Percentiles rank a stretch among this genome's conserved stretches.
These are phyloP conservation scores for Chloroceryle aenea DNA, from an alignment of 2,113 vertebrate species.

Conservation along the genomic window DNA sequence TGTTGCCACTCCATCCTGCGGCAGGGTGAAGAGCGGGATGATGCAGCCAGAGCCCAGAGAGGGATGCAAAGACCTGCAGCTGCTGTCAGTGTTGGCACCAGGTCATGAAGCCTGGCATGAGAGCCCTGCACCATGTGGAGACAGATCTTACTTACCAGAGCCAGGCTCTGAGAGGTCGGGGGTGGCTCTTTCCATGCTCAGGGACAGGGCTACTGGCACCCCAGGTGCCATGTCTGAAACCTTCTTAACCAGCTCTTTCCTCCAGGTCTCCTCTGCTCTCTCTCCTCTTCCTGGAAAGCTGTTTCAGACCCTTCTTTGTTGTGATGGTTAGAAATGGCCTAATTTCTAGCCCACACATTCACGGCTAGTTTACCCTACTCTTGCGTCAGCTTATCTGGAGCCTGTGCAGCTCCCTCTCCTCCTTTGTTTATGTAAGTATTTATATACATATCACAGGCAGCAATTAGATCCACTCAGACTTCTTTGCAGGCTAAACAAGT, in stretches of 20 bases:
- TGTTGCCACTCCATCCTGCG: background rate
- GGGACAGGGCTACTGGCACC: background rate
- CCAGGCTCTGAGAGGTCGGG: background rate
- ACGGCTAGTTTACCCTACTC: background rate
- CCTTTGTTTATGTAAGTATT: background rate
- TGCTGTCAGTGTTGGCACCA: background rate
- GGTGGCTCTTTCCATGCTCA: background rate
- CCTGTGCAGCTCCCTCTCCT: background rate
- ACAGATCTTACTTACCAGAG: background rate
- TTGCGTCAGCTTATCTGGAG: background rate
- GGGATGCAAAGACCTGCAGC: background rate
- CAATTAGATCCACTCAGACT: background rate
- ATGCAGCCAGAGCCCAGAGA: background rate
- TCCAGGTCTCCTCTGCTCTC: background rate
- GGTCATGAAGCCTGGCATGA: background rate
- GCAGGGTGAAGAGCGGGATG: background rate
- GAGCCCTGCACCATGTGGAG: background rate
- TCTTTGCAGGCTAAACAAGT: background rate
- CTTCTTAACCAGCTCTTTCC: background rate
- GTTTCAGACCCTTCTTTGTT: background rate
- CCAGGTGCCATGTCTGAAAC: background rate
- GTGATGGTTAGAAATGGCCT: background rate
- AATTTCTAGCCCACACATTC: slow-evolving; percentile 6
- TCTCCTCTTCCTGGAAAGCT: slow-evolving; percentile 12
- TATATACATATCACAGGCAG: background rate